Base-by-base conservation (phyloP, 2,113 vertebrate species). In the Corydoras maculifer region DNA sequence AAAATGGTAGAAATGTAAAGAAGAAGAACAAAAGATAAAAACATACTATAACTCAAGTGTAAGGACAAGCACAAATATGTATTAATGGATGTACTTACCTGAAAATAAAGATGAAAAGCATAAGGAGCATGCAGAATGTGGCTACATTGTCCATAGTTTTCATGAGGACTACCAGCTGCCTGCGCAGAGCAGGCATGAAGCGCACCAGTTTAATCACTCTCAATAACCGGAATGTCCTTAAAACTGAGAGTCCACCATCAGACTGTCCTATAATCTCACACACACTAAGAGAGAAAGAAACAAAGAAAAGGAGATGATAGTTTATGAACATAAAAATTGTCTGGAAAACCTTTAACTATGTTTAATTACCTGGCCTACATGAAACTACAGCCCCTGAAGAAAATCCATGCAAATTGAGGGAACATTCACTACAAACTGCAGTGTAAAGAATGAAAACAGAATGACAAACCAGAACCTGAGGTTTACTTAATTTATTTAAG, bases 41-140 rank as follows among this genome's bases (percentile, higher is more conserved):
- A 43, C 51, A 54, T n/a, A 60, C 15, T 11, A 25, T 25, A 25
- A 25, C 18, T 25, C 18, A 48, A 43, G 7, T 43, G 35, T 5
- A 43, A 43, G 35, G 13, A 53, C 51, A 53, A 53, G 51, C 54
- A 57, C 13, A n/a, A n/a, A 5, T 43, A 43, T 43, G 35, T 43
- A 43, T 43, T 43, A 43, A 43, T 43, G 35, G 35, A 8, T 43
- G 3, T 30, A 5, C 57, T 62, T 79, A 99, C 95, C 95, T 98
- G 90, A 99, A 99, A 79, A 99, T 99, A 87, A 99, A 99, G 86
- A 99, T 99, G 89, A 99, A 99, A 57, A 99, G 94, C 97, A 98
- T 99, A 65, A 99, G 94, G 3, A 99, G 92, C 97, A 99, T 99
- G 80, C 96, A 99, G 91, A 99, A 99, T 63, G 97, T 99, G 83